Conservation (phyloP, 2,113 vertebrate genomes). For the Lagopus leucura region DNA sequence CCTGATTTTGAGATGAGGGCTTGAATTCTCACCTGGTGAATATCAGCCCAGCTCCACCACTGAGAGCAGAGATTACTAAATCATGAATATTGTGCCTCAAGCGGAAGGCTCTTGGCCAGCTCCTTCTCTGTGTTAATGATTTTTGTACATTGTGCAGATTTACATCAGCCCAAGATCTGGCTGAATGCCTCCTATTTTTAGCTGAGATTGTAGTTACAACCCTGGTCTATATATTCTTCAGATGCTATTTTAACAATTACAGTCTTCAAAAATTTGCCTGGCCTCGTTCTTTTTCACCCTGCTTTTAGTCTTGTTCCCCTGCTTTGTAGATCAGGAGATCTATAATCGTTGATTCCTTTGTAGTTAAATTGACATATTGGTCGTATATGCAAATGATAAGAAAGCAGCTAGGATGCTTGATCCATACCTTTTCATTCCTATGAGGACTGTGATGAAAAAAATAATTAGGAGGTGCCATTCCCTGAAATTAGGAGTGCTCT, state of each 20-base stretch:
- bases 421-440: constrained; percentile 18
- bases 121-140: constrained; percentile 41
- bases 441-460: constrained; percentile 35
- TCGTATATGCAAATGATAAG: constrained; percentile 6
- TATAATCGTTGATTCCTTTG: background rate
- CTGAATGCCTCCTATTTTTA: constrained; percentile 34
- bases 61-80: constrained; percentile 22
- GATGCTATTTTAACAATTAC: background rate
- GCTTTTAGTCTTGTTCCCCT: background rate
- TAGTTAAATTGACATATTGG: background rate
- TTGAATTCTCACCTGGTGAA: constrained; percentile 42
- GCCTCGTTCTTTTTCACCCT: background rate
- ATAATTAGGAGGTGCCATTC: constrained; percentile 22
- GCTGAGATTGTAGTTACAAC: constrained; percentile 38
- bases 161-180: constrained; percentile 35
- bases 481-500: constrained; percentile 39
- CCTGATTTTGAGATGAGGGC: background rate
- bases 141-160: constrained; percentile 50
- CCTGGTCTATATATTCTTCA: constrained; percentile 6
- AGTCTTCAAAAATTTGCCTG: background rate
- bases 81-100: constrained; percentile 21
- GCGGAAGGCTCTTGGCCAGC: constrained; percentile 33
- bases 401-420: background rate
- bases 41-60: background rate
- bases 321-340: background rate